Evolutionary conservation across 2,797 vertebrate genomes (phyloP).

Genomic region (Balearica regulorum): DNA sequence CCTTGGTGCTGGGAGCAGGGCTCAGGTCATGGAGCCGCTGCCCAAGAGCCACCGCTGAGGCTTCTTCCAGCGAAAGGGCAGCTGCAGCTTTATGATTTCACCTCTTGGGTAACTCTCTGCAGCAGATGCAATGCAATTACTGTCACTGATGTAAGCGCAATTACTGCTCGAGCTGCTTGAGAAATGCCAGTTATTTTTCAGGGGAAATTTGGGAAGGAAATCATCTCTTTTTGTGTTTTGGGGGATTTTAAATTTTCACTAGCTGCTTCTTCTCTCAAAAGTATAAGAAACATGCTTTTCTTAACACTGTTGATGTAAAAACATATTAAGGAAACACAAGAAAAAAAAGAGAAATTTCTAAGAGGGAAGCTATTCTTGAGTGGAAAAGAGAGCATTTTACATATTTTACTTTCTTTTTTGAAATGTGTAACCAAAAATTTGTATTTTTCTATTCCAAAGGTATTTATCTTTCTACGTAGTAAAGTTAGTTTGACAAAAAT

Average conservation of each 20-base stretch:
- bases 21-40: background rate
- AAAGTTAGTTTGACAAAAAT: background rate
- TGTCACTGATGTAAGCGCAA: constrained; percentile 27
- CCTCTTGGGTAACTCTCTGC: background rate
- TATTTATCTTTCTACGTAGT: background rate
- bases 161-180: constrained; percentile 38
- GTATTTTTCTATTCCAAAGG: background rate
- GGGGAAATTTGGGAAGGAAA: constrained; percentile 15
- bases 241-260: background rate
- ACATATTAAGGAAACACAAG: background rate
- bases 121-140: constrained; percentile 40
- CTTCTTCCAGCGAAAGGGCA: background rate
- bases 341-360: background rate
- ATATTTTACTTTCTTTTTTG: background rate
- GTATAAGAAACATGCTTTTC: background rate
- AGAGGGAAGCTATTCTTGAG: background rate
- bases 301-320: constrained; percentile 47
- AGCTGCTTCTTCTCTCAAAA: background rate
- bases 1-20: background rate
- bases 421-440: background rate
- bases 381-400: background rate
- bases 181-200: background rate
- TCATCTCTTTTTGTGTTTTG: constrained; percentile 3
- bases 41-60: background rate
- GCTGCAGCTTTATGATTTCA: background rate